Base-by-base conservation (phyloP, 2,888 invertebrate genomes). In the Apodemia mormo region DNA sequence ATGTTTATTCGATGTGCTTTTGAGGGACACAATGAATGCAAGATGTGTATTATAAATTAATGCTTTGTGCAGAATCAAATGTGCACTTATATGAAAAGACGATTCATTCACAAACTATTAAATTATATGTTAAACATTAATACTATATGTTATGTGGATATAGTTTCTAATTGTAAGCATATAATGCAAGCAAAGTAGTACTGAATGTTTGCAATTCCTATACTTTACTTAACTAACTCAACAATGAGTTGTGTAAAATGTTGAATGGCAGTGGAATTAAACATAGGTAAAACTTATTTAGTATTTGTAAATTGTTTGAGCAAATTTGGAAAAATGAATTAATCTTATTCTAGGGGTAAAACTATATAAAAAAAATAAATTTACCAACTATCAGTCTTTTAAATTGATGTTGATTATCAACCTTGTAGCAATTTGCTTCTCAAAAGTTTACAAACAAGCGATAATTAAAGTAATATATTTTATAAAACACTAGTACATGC, bases 371-470 rank as follows among this genome's bases (percentile, higher is more conserved):
- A 91, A 90, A 91, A 88, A 85, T 80, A 87, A 87, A 84, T 83
- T 91, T 94, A 92, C 87, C 90, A 91, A 89, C 94, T 94, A 94
- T 94, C 94, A 94, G 94, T 94, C 94, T 94, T 94, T 91, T 92
- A 91, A 92, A 94, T 94, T 93, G 93, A 94, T 93, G 93, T 92
- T 91, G 89, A 87, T 88, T 91, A 86, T 90, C 89, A 92, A 91
- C 86, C 89, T 87, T 88, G 85, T 89, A 89, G 88, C 89, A 89
- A 87, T 85, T 89, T 85, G 79, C 83, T 81, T 89, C 91, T 91
- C 92, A 93, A 93, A 92, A 93, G 92, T 92, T 92, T 92, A 93
- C 92, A 92, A 92, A 85, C 75, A 69, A 80, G 75, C 71, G 79
- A 81, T 76, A 71, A 72, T 77, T 49, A 2, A 68, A 64, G 52